Evolutionary conservation across 1,140 invertebrate genomes (phyloP).

Genomic region (Sesamia nonagrioides): DNA sequence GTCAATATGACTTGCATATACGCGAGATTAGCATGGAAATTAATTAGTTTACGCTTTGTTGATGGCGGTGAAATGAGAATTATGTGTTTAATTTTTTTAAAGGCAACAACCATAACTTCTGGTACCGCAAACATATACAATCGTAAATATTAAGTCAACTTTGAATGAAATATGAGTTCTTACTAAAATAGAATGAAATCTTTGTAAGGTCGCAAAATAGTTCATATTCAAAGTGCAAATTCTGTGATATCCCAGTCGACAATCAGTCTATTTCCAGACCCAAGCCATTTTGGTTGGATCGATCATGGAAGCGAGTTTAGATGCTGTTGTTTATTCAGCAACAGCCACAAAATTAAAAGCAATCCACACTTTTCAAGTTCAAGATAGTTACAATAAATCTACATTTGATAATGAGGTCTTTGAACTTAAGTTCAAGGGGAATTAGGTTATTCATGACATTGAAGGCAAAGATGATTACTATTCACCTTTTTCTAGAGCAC

Average conservation of each 20-base stretch:
- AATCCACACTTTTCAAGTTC: slow-evolving; percentile 13
- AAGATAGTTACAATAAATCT: slow-evolving; percentile 24
- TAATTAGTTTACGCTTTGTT: slow-evolving; percentile 8
- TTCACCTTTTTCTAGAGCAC: not conserved
- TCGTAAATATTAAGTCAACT: not conserved
- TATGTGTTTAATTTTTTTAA: not conserved
- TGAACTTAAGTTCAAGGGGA: slow-evolving; percentile 5
- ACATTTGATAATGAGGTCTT: slow-evolving; percentile 5
- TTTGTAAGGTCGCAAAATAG: not conserved
- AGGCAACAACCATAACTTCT: not conserved
- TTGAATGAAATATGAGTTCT: not conserved
- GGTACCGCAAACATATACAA: not conserved
- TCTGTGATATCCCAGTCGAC: not conserved
- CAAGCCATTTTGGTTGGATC: slow-evolving; percentile 12
- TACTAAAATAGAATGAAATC: not conserved
- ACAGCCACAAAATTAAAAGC: not conserved
- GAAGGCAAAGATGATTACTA: not conserved
- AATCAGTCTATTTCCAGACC: slow-evolving; percentile 4
- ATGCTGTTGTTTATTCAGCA: slow-evolving; percentile 6
- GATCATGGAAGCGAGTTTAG: slow-evolving; percentile 1
- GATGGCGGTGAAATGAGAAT: not conserved
- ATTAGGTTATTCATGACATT: not conserved
- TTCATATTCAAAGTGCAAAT: slow-evolving; percentile 6
- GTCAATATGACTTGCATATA: slow-evolving; percentile 23
- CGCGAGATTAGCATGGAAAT: slow-evolving; percentile 15